Percentiles rank a stretch among this genome's conserved stretches.
Conservation (phyloP, 2,797 vertebrate genomes). For the Hylomyscus alleni region DNA sequence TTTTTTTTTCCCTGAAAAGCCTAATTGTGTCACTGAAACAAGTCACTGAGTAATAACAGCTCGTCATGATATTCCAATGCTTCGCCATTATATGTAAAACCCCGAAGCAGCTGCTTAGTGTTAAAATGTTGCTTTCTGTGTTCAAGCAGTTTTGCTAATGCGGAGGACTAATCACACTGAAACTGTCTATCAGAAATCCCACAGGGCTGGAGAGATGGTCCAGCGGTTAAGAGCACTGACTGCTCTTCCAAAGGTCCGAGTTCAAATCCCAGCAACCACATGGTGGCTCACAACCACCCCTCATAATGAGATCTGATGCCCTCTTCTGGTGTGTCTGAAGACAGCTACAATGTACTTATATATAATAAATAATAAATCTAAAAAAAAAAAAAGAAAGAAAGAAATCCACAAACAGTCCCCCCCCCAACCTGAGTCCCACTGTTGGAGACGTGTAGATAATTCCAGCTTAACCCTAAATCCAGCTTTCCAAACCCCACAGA, state of each 20-base stretch:
- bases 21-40: slow-evolving; percentile 21
- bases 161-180: not conserved
- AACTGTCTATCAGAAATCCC: not conserved
- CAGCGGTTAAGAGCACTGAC: no score
- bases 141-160: not conserved
- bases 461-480: slow-evolving; percentile 24
- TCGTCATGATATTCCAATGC: not conserved
- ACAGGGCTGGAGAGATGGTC: not conserved
- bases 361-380: no score
- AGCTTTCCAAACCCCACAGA: not conserved
- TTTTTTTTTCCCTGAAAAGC: not conserved
- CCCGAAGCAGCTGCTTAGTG: not conserved
- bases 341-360: no score
- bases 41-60: slow-evolving; percentile 15
- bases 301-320: no score
- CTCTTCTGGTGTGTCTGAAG: no score
- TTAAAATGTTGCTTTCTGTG: not conserved
- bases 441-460: not conserved
- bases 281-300: no score
- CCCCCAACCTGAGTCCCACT: not conserved
- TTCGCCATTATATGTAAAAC: not conserved
- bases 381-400: no score
- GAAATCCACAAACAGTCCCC: not conserved
- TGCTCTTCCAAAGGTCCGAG: no score
- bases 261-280: no score